Evolutionary conservation across 2,113 vertebrate genomes (phyloP).

Genomic region (Empidonax alnorum): DNA sequence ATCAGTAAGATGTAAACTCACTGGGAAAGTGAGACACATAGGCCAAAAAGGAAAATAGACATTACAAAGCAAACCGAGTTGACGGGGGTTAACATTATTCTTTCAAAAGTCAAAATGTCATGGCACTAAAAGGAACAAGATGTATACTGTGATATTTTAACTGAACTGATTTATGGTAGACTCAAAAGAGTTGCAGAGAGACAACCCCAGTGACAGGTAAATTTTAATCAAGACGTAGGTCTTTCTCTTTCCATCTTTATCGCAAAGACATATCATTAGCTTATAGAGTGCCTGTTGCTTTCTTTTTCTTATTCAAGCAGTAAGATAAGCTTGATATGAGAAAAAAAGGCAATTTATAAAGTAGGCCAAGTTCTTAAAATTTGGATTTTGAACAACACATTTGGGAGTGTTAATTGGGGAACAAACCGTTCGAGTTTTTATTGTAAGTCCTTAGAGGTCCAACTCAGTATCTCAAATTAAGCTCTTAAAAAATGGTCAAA

Average conservation of each 20-base stretch:
- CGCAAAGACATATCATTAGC: neutral
- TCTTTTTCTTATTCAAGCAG: neutral
- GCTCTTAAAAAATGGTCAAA: neutral
- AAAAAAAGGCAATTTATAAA: neutral
- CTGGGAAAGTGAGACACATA: neutral
- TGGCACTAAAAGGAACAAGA: neutral
- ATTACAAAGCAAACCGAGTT: neutral
- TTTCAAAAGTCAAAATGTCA: constrained; percentile 18
- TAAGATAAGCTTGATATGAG: neutral
- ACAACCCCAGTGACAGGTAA: neutral
- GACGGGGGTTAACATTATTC: neutral
- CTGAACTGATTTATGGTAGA: neutral
- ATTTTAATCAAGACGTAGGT: neutral
- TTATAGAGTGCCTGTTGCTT: neutral
- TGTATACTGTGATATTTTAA: neutral
- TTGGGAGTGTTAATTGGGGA: neutral
- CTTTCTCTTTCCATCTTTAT: neutral
- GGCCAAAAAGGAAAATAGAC: neutral
- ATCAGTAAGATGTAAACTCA: neutral
- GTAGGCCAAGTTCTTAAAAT: neutral
- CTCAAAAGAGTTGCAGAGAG: neutral
- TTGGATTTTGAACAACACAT: neutral
- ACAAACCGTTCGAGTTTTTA: neutral
- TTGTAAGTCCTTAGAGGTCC: neutral
- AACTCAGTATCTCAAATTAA: neutral